A percentile compares a stretch with the other conserved stretches of the same genome.
These are phyloP conservation scores for Sceliomorpha sp. DNA, from an alignment of 2,888 invertebrate species.

Conservation along the genomic window DNA sequence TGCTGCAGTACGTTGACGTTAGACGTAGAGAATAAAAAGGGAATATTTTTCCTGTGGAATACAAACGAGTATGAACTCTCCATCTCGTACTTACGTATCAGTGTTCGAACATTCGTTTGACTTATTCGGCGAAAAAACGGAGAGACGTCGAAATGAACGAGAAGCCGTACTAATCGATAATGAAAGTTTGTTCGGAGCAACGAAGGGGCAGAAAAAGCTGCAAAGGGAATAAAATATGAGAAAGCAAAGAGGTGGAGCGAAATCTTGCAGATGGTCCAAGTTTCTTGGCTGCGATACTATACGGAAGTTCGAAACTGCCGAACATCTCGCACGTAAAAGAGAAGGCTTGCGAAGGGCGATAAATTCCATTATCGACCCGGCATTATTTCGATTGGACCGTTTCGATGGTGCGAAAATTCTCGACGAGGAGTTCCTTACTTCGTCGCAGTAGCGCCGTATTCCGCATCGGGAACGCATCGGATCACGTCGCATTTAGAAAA, in stretches of 20 bases:
- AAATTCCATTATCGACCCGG: constrained; percentile 41
- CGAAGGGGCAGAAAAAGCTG: constrained; percentile 2
- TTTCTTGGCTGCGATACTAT: constrained; percentile 21
- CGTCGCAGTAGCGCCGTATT: not conserved
- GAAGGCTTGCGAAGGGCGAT: constrained; percentile 35
- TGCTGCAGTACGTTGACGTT: too few species aligned
- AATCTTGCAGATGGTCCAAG: constrained; percentile 28
- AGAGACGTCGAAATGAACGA: not conserved
- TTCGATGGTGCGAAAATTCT: constrained; percentile 34
- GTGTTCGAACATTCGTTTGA: not conserved
- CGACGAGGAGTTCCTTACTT: constrained; percentile 30
- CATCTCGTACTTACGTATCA: too few species aligned
- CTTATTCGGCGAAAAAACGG: too few species aligned
- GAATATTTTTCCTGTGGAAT: too few species aligned
- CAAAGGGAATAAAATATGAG: constrained; percentile 14
- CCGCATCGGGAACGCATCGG: constrained; percentile 34
- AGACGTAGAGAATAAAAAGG: too few species aligned
- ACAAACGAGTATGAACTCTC: too few species aligned
- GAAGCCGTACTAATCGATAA: constrained; percentile 4
- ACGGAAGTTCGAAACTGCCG: constrained; percentile 26
- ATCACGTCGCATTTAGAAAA: constrained; percentile 29
- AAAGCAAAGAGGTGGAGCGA: not conserved
- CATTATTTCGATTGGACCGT: constrained; percentile 36
- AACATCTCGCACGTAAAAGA: constrained; percentile 19
- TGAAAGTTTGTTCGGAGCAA: not conserved